These are phyloP conservation scores for Dicaeum eximium DNA, from an alignment of 2,113 vertebrate genomes.

Conservation along the genomic window DNA sequence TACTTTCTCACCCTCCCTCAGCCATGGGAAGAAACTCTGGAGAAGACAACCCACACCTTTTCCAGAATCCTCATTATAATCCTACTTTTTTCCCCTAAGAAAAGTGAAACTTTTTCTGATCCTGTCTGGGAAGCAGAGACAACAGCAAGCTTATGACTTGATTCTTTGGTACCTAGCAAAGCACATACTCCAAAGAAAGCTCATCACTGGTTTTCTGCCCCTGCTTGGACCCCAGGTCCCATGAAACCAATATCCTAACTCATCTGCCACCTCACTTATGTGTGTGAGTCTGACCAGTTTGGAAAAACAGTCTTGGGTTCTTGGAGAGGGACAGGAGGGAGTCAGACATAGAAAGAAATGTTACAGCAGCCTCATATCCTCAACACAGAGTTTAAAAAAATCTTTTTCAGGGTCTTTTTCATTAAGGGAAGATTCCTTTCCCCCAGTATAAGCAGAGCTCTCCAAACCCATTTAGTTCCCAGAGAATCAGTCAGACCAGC, in stretches of 20 bases:
- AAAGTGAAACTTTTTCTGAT: neutral
- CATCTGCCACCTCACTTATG: neutral
- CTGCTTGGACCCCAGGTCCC: neutral
- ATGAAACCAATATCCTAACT: neutral
- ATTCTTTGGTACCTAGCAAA: neutral
- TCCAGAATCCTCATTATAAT: neutral
- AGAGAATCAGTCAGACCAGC: neutral
- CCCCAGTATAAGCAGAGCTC: neutral
- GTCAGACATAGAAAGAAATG: neutral
- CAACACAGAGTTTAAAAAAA: neutral
- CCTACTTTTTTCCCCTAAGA: neutral
- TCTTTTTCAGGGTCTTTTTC: neutral
- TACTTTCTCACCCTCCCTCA: neutral
- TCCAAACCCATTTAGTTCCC: neutral
- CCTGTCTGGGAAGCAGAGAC: neutral
- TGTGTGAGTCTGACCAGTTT: neutral
- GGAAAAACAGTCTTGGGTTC: neutral
- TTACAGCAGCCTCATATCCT: neutral
- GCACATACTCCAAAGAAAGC: neutral
- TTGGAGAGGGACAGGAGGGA: neutral
- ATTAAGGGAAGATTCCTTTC: neutral
- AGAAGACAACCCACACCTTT: neutral
- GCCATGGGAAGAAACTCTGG: neutral
- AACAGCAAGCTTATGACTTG: neutral
- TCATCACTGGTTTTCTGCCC: neutral